Evolutionary conservation across 1,140 invertebrate species (phyloP), one percentile per base, ranked within the genome.

Genomic region (Temnothorax longispinosus): DNA sequence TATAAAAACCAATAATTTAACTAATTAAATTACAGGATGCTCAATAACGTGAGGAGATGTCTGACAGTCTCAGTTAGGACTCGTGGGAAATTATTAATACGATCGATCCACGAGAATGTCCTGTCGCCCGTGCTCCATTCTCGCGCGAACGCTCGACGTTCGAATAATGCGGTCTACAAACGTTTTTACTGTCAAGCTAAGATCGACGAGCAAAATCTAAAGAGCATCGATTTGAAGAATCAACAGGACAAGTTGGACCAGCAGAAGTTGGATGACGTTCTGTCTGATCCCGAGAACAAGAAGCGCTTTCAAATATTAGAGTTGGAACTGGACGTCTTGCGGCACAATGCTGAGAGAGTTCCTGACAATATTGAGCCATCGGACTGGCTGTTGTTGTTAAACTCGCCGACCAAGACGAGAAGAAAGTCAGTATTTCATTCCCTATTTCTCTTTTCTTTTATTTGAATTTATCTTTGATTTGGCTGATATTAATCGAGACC

Each of bases 391-490:
- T 0, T 1, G 0, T 47, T 91, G 8, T 3, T 91, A 5, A 1
- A n/a, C 1, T 0, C 18, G 6, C 0, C 0, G 10, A 21, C 0
- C 35, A 89, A 11, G 21, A 0, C 1, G 7, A 32, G 60, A 21
- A 84, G 69, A 87, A 91, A 62, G 90, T 91, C 47, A 58, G 2
- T 58, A 8, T 58, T 64, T 69, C 8, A 21, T 64, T 64, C 41
- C 54, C 10, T 60, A 47, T 56, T 60, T 58, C 35, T n/a, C 1
- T n/a, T 65, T 6, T 44, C 1, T 18, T 32, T 38, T 50, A 77
- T 69, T 52, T 18, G 15, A 27, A 27, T 65, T 32, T 50, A 60
- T 38, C 69, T 58, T 15, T 27, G 11, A 41, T 47, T 62, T 32
- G 4, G 8, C 8, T 50, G 8, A 21, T 27, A 50, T 38, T 64